Evolutionary conservation across 1,140 invertebrate genomes (phyloP), one percentile per base, ranked within the genome.

Genomic region (Muscidifurax raptorellus): DNA sequence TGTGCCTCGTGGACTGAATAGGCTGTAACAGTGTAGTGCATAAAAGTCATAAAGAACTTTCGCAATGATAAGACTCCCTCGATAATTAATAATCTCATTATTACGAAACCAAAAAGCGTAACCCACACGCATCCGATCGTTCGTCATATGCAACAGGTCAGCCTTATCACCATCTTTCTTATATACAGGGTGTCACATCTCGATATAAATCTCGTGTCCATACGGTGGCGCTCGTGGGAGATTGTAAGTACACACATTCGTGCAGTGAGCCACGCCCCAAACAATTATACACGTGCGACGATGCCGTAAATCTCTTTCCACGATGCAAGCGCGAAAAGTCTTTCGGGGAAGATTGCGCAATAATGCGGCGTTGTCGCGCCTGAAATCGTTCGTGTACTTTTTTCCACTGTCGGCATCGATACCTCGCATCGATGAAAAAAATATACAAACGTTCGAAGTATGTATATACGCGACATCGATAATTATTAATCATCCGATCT

Each of bases 251-350:
- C 77, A 40, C 36, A 52, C 30, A 80, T 85, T 85, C 76, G 80
- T 75, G 52, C 32, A 7, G 47, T 27, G 2, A 7, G 82, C 85
- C 82, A 86, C 85, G 86, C 86, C 86, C 80, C 71, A 36, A 81
- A 81, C 85, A 84, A 84, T 86, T 86, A 84, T 28, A 22, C 25
- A n/a, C 44, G 7, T 40, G 52, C 28, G 64, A 83, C 18, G 67
- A 79, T 66, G 67, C 67, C 82, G 66, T 80, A 80, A 84, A 74
- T 80, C 76, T 84, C 67, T 7, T 36, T 0, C 25, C 67, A 69
- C 28, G 5, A n/a, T 18, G 40, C 13, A 47, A 40, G 47, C 66
- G 32, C 13, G n/a, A 18, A 80, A 80, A 22, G 30, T 69, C 27
- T 25, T 28, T 25, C n/a, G 27, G 6, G 27, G 6, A 6, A n/a